Base-by-base conservation (phyloP, 2,797 vertebrate genomes). In the Antrozous pallidus region DNA sequence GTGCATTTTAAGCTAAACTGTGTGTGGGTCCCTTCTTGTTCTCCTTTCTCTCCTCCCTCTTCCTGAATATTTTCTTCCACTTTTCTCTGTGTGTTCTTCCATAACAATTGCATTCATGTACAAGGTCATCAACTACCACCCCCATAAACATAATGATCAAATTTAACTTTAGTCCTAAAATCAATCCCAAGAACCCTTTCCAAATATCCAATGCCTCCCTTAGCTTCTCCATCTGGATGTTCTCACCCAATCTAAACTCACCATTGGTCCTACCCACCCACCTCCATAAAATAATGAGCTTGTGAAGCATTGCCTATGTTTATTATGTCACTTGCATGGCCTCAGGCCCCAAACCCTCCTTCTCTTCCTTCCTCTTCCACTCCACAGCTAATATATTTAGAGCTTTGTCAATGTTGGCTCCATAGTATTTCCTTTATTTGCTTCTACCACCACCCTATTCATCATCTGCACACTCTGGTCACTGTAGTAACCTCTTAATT, bases 121-220 rank as follows among this genome's bases (percentile, higher is more conserved):
- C 36, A 70, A 97, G 67, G 20, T 65, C 31, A 54, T 91, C 40
- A 40, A 26, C 38, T 61, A 45, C n/a, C 70, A 67, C 54, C 24
- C 77, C 26, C 86, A 11, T 40, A 86, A 92, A 65, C 24, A 74
- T 12, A 17, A 56, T 78, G 28, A 51, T 94, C 42, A 63, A 67
- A 87, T 83, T 88, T 90, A 93, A 84, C 67, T n/a, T 89, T 38
- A 11, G 7, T 47, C 45, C 24, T 77, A 56, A 85, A 82, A 78
- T 78, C 82, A 73, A 22, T 69, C n/a, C 65, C 80, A 61, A 65
- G 75, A 31, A 49, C 26, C 36, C 3, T 70, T 80, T 83, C 40
- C 42, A 94, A 73, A 63, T 20, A n/a, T 22, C 47, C 63, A 67
- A 2, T 49, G n/a, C 0, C 31, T 78, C 92, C 13, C 54, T 56